These are phyloP conservation scores for Lindbergichthys nudifrons DNA, from an alignment of 2,797 vertebrate genomes.

Conservation along the genomic window DNA sequence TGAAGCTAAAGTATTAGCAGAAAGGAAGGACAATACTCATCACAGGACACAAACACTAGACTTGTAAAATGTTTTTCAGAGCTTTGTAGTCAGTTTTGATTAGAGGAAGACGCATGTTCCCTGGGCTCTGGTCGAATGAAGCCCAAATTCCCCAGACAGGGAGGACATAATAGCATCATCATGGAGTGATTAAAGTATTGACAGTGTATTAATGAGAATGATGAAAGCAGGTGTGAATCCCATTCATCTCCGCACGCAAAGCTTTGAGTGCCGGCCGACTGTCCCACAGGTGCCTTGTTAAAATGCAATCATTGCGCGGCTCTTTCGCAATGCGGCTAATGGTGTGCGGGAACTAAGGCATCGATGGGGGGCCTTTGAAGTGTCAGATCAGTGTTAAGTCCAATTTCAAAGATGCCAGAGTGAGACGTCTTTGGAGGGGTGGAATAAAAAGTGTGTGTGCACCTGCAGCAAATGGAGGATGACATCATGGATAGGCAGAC, in stretches of 20 bases:
- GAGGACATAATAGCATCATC: slow-evolving; percentile 64
- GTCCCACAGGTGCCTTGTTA: slow-evolving; percentile 80
- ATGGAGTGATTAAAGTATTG: slow-evolving; percentile 74
- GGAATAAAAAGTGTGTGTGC: slow-evolving; percentile 12
- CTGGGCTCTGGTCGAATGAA: slow-evolving; percentile 8
- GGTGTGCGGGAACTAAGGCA: slow-evolving; percentile 56
- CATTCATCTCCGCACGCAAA: slow-evolving; percentile 70
- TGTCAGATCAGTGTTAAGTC: slow-evolving; percentile 41
- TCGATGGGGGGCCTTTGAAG: slow-evolving; percentile 67
- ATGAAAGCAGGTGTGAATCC: slow-evolving; percentile 70
- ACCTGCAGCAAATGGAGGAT: slow-evolving; percentile 77
- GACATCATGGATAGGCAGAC: slow-evolving; percentile 61
- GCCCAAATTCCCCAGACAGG: slow-evolving; percentile 29
- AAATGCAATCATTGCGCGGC: slow-evolving; percentile 68
- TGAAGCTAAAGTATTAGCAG: neutral
- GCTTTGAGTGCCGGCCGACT: slow-evolving; percentile 52
- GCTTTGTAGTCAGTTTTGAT: slow-evolving; percentile 33
- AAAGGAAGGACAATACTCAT: slow-evolving; percentile 3
- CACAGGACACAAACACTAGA: slow-evolving; percentile 6
- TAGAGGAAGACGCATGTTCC: slow-evolving; percentile 22
- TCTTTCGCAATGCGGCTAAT: slow-evolving; percentile 65
- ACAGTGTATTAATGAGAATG: slow-evolving; percentile 76
- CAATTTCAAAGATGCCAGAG: slow-evolving; percentile 39
- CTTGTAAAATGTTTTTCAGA: neutral
- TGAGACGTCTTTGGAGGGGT: neutral